These are phyloP conservation scores for Catharus fuscescens DNA, from an alignment of 2,113 vertebrate genomes.

Conservation along the genomic window DNA sequence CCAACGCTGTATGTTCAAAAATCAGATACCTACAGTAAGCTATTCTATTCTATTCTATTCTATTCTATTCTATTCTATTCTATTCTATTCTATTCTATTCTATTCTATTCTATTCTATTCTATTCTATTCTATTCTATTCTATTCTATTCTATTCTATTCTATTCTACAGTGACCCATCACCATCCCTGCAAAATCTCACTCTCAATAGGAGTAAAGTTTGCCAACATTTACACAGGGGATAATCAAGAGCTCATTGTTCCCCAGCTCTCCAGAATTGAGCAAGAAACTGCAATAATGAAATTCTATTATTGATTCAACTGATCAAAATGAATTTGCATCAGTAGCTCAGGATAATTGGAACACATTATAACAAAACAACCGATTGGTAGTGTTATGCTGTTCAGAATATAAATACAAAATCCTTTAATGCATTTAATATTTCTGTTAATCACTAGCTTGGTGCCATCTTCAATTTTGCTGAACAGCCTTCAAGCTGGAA, in stretches of 20 bases:
- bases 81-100: not conserved
- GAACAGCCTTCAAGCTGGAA: conserved; percentile 33
- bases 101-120: not conserved
- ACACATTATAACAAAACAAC: conserved; percentile 58
- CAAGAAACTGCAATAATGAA: conserved; percentile 63
- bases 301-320: conserved; percentile 63
- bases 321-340: conserved; percentile 70
- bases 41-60: too few species aligned
- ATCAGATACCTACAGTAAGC: not conserved
- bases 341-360: conserved; percentile 56
- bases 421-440: conserved; percentile 57
- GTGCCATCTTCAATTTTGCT: conserved; percentile 17
- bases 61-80: not conserved
- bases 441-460: conserved; percentile 61
- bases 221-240: conserved; percentile 36
- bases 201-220: not conserved
- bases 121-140: not conserved
- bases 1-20: not conserved
- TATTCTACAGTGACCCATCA: not conserved
- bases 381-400: conserved; percentile 52
- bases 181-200: not conserved
- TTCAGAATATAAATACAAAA: conserved; percentile 62
- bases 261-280: conserved; percentile 56
- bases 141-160: not conserved
- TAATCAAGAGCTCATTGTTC: conserved; percentile 60